phyloP scores from a whole-genome alignment of 1,140 invertebrate genomes.

The Spodoptera frugiperda region DNA sequence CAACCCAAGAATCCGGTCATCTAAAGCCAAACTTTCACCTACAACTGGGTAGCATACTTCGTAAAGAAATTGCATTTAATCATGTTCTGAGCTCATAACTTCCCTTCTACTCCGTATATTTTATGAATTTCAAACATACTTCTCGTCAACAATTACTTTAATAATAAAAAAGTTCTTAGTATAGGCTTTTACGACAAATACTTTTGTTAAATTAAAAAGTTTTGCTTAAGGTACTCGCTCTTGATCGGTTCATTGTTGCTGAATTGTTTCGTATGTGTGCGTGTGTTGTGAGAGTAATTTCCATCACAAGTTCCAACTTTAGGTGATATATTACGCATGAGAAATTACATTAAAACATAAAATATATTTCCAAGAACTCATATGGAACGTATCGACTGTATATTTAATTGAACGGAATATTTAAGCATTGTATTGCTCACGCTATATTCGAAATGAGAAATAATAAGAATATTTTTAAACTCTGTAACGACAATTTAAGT shows the following conservation, averaged over 20 bases:
- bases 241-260: slow-evolving; percentile 36
- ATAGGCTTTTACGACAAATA: slow-evolving; percentile 67
- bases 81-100: slow-evolving; percentile 79
- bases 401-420: too few relatives aligned
- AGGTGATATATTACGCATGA: slow-evolving; percentile 7
- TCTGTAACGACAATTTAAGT: too few relatives aligned
- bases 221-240: slow-evolving; percentile 40
- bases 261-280: slow-evolving; percentile 37
- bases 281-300: slow-evolving; percentile 27
- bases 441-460: too few relatives aligned
- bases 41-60: slow-evolving; percentile 75
- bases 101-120: slow-evolving; percentile 73
- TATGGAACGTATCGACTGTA: not conserved
- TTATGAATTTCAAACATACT: slow-evolving; percentile 79
- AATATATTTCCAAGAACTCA: not conserved
- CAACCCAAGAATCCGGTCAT: slow-evolving; percentile 65
- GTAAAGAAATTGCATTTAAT: slow-evolving; percentile 82
- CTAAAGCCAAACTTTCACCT: slow-evolving; percentile 70
- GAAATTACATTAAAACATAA: not conserved
- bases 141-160: slow-evolving; percentile 80
- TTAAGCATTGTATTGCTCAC: too few relatives aligned
- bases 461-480: too few relatives aligned
- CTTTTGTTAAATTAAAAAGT: slow-evolving; percentile 64
- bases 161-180: slow-evolving; percentile 66
- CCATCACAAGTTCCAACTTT: slow-evolving; percentile 32